Base-by-base conservation (phyloP, 2,888 invertebrate species). In the Synergus laeviventris region DNA sequence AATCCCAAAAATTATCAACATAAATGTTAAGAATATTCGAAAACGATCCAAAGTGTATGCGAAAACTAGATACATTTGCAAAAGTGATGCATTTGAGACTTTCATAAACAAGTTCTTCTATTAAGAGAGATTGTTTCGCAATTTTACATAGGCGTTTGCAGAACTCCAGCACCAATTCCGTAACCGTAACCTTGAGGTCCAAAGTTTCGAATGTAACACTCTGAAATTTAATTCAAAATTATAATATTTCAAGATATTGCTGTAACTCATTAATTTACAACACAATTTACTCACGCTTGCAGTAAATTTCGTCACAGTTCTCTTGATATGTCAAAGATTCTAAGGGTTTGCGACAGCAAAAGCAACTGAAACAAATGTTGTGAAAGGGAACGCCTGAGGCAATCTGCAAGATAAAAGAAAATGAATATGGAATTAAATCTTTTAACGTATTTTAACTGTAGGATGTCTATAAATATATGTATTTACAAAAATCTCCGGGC, bases 311-410 rank as follows among this genome's bases (percentile, higher is more conserved):
- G 12, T 92, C 91, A 66, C 91, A 91, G 77, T 91, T 91, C 80
- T 92, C 92, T 77, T 91, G 91, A 75, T 92, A 91, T 59, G 90
- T 92, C 80, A 91, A 87, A 14, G 92, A 87, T 79, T 92, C 92
- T 80, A 93, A 84, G 4, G 91, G 91, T 82, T 92, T 92, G 73
- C 92, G 90, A 80, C 92, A 93, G 82, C 92, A 92, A 81, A 89
- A 92, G 83, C 92, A 93, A 61, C 92, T 92, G 86, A 92, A 92
- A 87, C 92, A 92, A 81, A 91, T 91, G 60, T 89, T 91, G 86
- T 92, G 92, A 82, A 91, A 93, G 0, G 91, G 91, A 7, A 91
- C 91, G 18, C 91, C 91, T 11, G 92, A 91, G 21, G 91, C 91
- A 74, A 91, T 87, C 89, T 89, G 73, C 16, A 79, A 74, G 4